Percentiles rank a stretch among this genome's conserved stretches.
These are phyloP conservation scores for Orthonevra nobilis DNA, from an alignment of 2,888 invertebrate species.

Conservation along the genomic window DNA sequence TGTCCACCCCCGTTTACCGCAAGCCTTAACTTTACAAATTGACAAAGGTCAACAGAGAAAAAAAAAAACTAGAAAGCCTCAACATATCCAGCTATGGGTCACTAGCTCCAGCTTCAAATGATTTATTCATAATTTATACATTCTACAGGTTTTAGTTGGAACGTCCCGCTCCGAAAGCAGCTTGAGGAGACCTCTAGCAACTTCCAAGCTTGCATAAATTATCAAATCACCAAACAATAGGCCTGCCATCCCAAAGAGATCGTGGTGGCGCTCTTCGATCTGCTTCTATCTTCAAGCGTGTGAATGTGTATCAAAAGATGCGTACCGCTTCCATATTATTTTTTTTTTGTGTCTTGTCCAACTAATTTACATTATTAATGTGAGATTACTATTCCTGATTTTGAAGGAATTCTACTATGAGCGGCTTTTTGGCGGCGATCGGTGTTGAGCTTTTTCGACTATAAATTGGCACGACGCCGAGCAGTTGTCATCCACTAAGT, in stretches of 20 bases:
- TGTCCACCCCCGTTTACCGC: background rate
- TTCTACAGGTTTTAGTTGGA: conserved; percentile 10
- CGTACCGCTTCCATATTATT: conserved; percentile 20
- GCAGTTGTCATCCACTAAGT: conserved; percentile 61
- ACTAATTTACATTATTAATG: conserved; percentile 55
- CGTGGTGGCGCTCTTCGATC: background rate
- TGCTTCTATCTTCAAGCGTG: conserved; percentile 10
- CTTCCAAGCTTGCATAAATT: conserved; percentile 20
- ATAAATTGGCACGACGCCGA: conserved; percentile 51
- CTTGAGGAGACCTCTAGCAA: background rate
- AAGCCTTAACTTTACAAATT: too few relatives aligned
- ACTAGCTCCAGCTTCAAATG: conserved; percentile 17
- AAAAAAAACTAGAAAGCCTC: too few relatives aligned
- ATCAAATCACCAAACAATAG: conserved; percentile 16
- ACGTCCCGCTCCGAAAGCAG: too few relatives aligned
- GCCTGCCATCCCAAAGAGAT: too few relatives aligned
- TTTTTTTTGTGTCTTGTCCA: too few relatives aligned
- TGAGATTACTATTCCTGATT: conserved; percentile 33
- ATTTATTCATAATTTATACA: conserved; percentile 25
- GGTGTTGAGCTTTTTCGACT: conserved; percentile 23
- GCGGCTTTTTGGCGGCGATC: conserved; percentile 15
- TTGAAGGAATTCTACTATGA: conserved; percentile 44
- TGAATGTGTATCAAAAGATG: conserved; percentile 18
- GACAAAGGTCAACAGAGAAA: conserved; percentile 16
- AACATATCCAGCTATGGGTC: conserved; percentile 22